Evolutionary conservation across 2,113 vertebrate genomes (phyloP), one percentile per base, ranked within the genome.

Genomic region (Panthera tigris): DNA sequence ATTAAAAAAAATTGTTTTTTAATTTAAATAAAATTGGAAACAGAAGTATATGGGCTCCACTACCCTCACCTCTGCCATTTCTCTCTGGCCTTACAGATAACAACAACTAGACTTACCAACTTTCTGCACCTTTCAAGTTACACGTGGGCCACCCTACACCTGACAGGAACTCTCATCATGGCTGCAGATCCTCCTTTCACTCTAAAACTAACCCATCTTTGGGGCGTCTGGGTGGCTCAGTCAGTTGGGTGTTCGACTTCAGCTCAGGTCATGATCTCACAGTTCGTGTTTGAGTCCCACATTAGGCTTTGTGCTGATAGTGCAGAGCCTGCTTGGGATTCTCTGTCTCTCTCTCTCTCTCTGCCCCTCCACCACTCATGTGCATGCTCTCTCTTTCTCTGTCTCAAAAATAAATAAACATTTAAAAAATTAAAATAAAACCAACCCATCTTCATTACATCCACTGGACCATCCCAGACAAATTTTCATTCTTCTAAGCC

Each of bases 171-270:
- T 48, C 50, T 57, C 16, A 89, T 16, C 50, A 39, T 1, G 27
- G 52, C 6, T 25, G 25, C 5, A 71, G 18, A 87, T 78, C 19
- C 45, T 92, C 61, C 27, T 81, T 66, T 8, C 69, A 81, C 91
- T 97, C 92, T 71, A 97, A 96, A 81, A 68, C 73, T 80, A 93
- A 89, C 16, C 16, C 57, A 57, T 21, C 57, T 57, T 57, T 23
- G 57, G 57, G 57, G 21, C 4, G 0, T 21, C 57, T 23, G 57
- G 57, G 21, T 61, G 57, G 57, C 57, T 61, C 57, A 61, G 57
- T 61, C 57, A 61, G 57, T 23, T 61, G 57, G 57, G 57, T 7
- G 21, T 61, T 61, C 2, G 21, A 61, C 57, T 23, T 61, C 57
- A 61, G 21, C 57, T 61, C 57, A 61, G 18, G 57, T 61, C 57